Evolutionary conservation across 2,113 vertebrate species (phyloP).

Genomic region (Syrrhaptes paradoxus): DNA sequence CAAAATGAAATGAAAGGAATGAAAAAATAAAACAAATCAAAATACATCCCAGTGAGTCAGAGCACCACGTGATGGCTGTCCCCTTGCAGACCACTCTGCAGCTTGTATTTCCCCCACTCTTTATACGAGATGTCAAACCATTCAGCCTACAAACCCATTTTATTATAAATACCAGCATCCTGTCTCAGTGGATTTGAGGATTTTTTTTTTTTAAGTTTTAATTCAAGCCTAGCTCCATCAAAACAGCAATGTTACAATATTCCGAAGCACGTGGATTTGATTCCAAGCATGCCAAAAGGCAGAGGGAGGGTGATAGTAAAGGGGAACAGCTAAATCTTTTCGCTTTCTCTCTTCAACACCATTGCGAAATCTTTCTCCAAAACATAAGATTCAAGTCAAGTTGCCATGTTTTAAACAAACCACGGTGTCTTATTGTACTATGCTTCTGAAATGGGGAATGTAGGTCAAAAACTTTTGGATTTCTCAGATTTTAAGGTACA

Average conservation of each 20-base stretch:
- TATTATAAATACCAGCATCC: constrained; percentile 45
- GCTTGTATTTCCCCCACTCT: background rate
- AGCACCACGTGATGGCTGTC: constrained; percentile 1
- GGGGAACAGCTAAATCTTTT: constrained; percentile 40
- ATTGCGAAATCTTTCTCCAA: constrained; percentile 51
- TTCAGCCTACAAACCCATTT: background rate
- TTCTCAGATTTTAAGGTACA: constrained; percentile 39
- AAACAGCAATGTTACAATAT: background rate
- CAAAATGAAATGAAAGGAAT: constrained; percentile 4
- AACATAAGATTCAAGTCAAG: constrained; percentile 36
- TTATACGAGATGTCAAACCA: constrained; percentile 25
- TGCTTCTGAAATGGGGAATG: background rate
- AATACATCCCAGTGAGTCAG: constrained; percentile 27
- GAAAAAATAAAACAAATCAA: background rate
- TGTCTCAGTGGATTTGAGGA: background rate
- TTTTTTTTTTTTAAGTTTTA: background rate
- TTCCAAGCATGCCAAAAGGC: constrained; percentile 10
- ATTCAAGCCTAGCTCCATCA: constrained; percentile 26
- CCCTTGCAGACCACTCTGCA: background rate
- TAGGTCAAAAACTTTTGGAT: constrained; percentile 27
- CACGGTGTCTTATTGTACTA: background rate
- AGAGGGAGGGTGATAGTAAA: background rate
- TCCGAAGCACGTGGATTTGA: constrained; percentile 17
- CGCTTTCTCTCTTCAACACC: background rate
- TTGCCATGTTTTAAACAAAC: constrained; percentile 61